Evolutionary conservation across 2,888 invertebrate species (phyloP).

Genomic region (Torymus aiolomorphi): DNA sequence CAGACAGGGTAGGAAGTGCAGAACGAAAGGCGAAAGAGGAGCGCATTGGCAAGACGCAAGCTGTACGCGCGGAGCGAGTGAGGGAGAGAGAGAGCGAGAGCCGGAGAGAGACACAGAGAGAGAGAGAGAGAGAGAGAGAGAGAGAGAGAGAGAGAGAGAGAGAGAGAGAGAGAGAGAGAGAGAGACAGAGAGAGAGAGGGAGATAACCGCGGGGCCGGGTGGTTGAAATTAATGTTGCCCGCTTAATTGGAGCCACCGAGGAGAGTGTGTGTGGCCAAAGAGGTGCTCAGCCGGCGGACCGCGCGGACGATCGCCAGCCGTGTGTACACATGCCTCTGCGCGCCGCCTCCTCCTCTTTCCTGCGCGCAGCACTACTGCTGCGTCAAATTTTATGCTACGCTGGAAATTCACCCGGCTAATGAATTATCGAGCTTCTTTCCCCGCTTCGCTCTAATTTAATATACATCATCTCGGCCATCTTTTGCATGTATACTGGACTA

Average conservation of each 20-base stretch:
- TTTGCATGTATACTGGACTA: not conserved
- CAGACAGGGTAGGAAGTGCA: constrained; percentile 48
- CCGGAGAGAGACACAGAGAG: not conserved
- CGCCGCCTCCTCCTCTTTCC: not conserved
- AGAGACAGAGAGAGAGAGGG: constrained; percentile 34
- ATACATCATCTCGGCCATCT: too few species aligned
- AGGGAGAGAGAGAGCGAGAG: constrained; percentile 40
- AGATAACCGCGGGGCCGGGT: constrained; percentile 66
- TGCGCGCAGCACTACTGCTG: too few species aligned
- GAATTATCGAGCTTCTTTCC: not conserved
- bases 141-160: not conserved
- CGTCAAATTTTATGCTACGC: not conserved
- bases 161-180: constrained; percentile 37
- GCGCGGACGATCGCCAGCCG: too few species aligned
- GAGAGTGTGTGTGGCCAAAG: constrained; percentile 73
- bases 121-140: constrained; percentile 43
- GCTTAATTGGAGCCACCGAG: constrained; percentile 75
- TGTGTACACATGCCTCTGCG: too few species aligned
- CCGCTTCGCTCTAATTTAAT: too few species aligned
- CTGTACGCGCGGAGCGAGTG: not conserved
- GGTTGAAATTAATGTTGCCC: constrained; percentile 75
- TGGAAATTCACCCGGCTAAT: not conserved
- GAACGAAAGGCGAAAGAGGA: constrained; percentile 50
- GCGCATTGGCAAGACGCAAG: not conserved
- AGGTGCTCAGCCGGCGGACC: constrained; percentile 68